Percentiles rank a stretch among this genome's conserved stretches.
Evolutionary conservation across 2,113 vertebrate species (phyloP).

Genomic region (Hippocampus guttulatus): DNA sequence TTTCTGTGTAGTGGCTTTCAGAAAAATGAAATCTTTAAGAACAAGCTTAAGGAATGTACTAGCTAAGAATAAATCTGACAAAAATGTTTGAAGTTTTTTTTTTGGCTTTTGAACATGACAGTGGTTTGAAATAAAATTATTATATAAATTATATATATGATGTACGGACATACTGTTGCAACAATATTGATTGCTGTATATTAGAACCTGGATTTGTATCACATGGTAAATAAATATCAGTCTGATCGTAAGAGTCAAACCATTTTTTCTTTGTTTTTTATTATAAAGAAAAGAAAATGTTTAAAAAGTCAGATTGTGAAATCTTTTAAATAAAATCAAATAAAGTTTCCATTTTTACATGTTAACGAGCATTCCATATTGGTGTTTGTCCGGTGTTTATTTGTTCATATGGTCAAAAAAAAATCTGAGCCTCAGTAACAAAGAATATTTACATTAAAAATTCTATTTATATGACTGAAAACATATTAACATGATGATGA

Average conservation of each 20-base stretch:
- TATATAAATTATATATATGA: background rate
- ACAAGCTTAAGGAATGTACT: background rate
- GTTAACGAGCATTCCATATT: slow-evolving; percentile 22
- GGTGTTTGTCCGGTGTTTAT: slow-evolving; percentile 7
- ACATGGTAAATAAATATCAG: slow-evolving; percentile 9
- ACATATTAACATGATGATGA: slow-evolving; percentile 37
- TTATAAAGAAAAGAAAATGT: slow-evolving; percentile 65
- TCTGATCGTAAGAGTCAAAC: slow-evolving; percentile 9
- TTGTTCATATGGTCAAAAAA: slow-evolving; percentile 10
- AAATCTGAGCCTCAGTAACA: slow-evolving; percentile 16
- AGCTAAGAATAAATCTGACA: background rate
- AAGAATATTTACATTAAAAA: slow-evolving; percentile 68
- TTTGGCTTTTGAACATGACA: background rate
- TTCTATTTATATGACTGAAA: slow-evolving; percentile 35
- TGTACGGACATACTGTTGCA: background rate
- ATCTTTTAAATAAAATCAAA: slow-evolving; percentile 56
- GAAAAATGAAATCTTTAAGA: background rate
- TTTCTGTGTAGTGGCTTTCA: background rate
- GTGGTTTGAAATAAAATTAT: background rate
- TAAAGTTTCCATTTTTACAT: slow-evolving; percentile 48
- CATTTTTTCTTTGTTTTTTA: slow-evolving; percentile 51
- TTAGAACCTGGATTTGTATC: background rate
- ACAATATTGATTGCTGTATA: background rate
- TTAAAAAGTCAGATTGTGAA: slow-evolving; percentile 45
- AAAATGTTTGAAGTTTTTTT: background rate